Evolutionary conservation across 2,888 invertebrate species (phyloP), one percentile per base, ranked within the genome.

Genomic region (Anagyrus pseudococci): DNA sequence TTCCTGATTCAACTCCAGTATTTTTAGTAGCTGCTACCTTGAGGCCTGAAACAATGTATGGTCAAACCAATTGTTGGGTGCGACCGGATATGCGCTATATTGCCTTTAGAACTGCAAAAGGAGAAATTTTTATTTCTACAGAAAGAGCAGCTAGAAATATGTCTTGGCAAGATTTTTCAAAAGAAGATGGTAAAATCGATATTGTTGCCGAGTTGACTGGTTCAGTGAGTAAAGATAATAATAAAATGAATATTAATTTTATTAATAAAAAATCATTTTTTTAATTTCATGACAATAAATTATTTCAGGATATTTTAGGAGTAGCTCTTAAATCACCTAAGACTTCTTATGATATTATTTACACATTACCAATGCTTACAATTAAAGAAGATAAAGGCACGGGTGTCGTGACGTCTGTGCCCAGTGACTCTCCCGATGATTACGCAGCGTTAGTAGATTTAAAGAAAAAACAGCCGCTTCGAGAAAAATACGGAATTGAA

Each of bases 21-120:
- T 94, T 83, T 78, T 84, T 99, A 65, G 96, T 99, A 13, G 98
- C 98, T 19, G 99, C 98, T 8, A 99, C 99, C 4, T 83, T 99
- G n/a, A 86, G 98, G 63, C 98, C 99, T 1, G 99, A 99, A 84
- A 99, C 99, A 1, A 98, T 99, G 98, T 99, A 98, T 77, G 99
- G 99, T 0, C 99, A 99, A 84, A 99, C 99, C 0, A 99, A 99
- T 79, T 98, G 98, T 80, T 99, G 98, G 97, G 81, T 99, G 3
- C 92, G 92, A 75, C 99, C 99, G 0, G 96, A 98, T 76, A 93
- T 98, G 77, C 89, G 88, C 69, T 98, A 98, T 77, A 88, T 98
- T 68, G 96, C 93, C 1, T 93, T 96, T 79, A 85, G 88, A 75
- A 88, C 89, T 0, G 84, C 85, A 15, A 85, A 84, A 44, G 85